Base-by-base conservation (phyloP, 2,113 vertebrate species). In the Thryonomys swinderianus region DNA sequence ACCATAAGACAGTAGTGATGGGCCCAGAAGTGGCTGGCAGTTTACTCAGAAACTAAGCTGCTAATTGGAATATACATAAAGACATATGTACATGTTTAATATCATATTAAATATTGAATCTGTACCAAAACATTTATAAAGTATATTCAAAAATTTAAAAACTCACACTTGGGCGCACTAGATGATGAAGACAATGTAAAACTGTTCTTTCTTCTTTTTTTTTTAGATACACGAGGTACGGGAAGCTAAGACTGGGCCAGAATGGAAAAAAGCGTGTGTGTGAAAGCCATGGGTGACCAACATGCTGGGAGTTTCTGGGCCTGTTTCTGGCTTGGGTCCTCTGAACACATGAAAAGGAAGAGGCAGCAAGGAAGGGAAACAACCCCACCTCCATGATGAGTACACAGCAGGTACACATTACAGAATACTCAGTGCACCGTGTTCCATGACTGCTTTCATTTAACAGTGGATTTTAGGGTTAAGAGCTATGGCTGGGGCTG, bases 131-230 rank as follows among this genome's bases (percentile, higher is more conserved):
- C 37, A 85, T 48, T 59, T 53, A 61, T 40, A 93, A 85, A 62
- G 81, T 71, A 40, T 71, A 76, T 85, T 89, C 61, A 66, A 87
- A 76, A 81, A 34, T 30, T 69, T 76, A 64, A 42, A 93, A 92
- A 83, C 6, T 81, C 66, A 61, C 9, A 88, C 45, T 71, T 94
- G 48, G 21, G 30, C 42, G 78, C 74, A 1, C 91, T 53, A 83
- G 57, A 67, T 4, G 45, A 88, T 88, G 20, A 80, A 67, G 51
- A 94, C 27, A 79, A 62, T 71, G 23, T 40, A 76, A 85, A 53
- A 57, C 62, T 61, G 34, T 74, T 37, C 59, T 78, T 27, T 32
- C 42, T 81, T 17, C 67, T 37, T 42, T 78, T 32, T 74, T 32
- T 61, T 85, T 64, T 45, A 59, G 51, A 96, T 30, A 27, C 4